Percentiles rank a stretch among this genome's conserved stretches.
phyloP scores from a whole-genome alignment of 2,113 vertebrate genomes.

The Lophius piscatorius region DNA sequence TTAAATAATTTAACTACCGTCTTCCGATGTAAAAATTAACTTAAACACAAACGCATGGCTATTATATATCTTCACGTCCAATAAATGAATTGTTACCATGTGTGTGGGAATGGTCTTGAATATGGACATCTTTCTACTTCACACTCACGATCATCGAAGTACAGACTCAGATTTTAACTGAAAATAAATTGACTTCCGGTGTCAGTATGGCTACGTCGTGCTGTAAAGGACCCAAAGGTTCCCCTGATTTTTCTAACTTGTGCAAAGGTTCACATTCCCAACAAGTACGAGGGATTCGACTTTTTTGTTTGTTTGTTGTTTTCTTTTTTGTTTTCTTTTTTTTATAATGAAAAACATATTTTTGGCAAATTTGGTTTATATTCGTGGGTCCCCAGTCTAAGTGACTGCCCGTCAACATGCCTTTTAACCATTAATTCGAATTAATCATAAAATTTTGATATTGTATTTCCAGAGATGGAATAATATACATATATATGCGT shows the following conservation, averaged over 20 bases:
- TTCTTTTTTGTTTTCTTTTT: too few relatives aligned
- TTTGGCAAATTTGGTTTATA: too few relatives aligned
- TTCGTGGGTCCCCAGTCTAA: not conserved
- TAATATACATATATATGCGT: accelerated
- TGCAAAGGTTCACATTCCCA: too few relatives aligned
- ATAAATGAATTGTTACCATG: constrained; percentile 64
- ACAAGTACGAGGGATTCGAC: too few relatives aligned
- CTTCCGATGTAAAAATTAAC: not conserved
- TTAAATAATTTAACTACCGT: too few relatives aligned
- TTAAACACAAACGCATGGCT: not conserved
- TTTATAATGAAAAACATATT: too few relatives aligned
- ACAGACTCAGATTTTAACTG: not conserved
- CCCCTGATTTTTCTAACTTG: too few relatives aligned
- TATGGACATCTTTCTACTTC: constrained; percentile 66
- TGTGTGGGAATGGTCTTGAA: constrained; percentile 82
- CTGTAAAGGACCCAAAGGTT: constrained; percentile 38
- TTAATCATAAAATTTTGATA: not conserved
- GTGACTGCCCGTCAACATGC: not conserved
- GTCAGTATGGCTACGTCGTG: constrained; percentile 65
- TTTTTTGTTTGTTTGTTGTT: too few relatives aligned
- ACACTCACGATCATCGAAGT: not conserved
- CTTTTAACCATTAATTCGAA: accelerated
- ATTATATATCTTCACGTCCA: not conserved
- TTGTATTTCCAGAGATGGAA: accelerated
- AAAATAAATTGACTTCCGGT: constrained; percentile 59